Evolutionary conservation across 2,888 invertebrate species (phyloP), one percentile per base, ranked within the genome.

Genomic region (Sarcophaga rosellei): DNA sequence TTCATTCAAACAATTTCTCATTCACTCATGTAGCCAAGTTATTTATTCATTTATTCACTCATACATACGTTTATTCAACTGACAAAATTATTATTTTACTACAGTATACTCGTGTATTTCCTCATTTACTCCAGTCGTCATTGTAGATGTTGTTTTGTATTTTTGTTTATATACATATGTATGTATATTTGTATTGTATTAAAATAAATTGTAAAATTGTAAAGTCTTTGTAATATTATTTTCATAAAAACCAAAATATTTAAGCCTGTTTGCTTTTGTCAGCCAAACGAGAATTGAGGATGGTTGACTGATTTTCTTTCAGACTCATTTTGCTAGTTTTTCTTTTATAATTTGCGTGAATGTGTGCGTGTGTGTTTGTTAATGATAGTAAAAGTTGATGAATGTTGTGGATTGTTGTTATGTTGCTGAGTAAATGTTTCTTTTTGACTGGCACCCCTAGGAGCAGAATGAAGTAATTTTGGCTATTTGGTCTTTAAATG

Each of bases 331-430:
- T 35, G 35, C 2, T 35, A 6, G 35, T 6, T 35, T 35, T 35
- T 35, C 8, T 35, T 35, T 35, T 10, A 35, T 35, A 35, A 35
- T 35, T 10, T 35, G 35, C 0, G 35, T 35, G 35, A 8, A 2
- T 35, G 8, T 35, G 2, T 35, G 35, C 8, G 35, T 35, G 6
- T 21, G 11, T 53, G 20, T 69, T 2, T 69, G 25, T 72, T 59
- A 72, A 72, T 72, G 70, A 12, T 59, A 72, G 17, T 59, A 35
- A 72, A 20, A 23, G 45, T 21, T 68, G 68, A 68, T 68, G 12
- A 21, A 68, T 45, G 44, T 68, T 17, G 45, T 45, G 68, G 35
- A 45, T 45, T 21, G 21, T 45, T 35, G 35, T 35, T 35, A 35
- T 35, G 35, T 35, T 35, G 35, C 35, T 6, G 35, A 68, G 21